Conservation (phyloP, 2,797 vertebrate genomes). For the Enteromius radiatus region DNA sequence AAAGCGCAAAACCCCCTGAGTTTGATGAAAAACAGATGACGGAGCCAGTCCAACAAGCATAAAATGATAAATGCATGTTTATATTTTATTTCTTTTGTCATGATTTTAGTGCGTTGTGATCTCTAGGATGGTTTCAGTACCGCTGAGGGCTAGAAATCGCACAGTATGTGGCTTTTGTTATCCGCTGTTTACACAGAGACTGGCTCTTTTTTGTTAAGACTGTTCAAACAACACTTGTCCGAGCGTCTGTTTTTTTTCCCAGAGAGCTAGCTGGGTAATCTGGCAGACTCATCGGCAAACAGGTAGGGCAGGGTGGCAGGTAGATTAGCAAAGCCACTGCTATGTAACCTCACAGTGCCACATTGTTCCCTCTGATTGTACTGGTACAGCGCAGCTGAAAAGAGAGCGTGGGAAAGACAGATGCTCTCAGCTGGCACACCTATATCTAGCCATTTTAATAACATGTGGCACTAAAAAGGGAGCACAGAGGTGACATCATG, state of each 20-base stretch:
- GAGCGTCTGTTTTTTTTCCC: slow-evolving; percentile 26
- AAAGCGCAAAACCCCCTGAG: not conserved
- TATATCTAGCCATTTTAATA: not conserved
- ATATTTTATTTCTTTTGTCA: not conserved
- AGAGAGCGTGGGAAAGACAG: slow-evolving; percentile 35
- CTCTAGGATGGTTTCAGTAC: not conserved
- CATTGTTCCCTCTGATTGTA: slow-evolving; percentile 55
- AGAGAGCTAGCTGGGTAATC: slow-evolving; percentile 41
- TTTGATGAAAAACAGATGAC: not conserved
- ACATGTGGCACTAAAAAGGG: slow-evolving; percentile 1
- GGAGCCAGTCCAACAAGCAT: not conserved
- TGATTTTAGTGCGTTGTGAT: not conserved
- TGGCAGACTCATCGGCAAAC: slow-evolving; percentile 52
- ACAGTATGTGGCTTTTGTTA: slow-evolving; percentile 54
- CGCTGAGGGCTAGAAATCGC: not conserved
- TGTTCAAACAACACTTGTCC: slow-evolving; percentile 49
- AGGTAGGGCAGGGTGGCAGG: slow-evolving; percentile 33
- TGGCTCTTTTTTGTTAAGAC: slow-evolving; percentile 34
- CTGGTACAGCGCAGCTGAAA: slow-evolving; percentile 32
- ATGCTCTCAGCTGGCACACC: slow-evolving; percentile 26
- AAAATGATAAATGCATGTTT: not conserved
- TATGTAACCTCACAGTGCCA: slow-evolving; percentile 51
- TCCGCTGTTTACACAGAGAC: slow-evolving; percentile 48
- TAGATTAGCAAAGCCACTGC: slow-evolving; percentile 32
- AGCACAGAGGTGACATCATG: slow-evolving; percentile 13